Conservation (phyloP, 2,888 invertebrate species). For the Macroteleia sp. region DNA sequence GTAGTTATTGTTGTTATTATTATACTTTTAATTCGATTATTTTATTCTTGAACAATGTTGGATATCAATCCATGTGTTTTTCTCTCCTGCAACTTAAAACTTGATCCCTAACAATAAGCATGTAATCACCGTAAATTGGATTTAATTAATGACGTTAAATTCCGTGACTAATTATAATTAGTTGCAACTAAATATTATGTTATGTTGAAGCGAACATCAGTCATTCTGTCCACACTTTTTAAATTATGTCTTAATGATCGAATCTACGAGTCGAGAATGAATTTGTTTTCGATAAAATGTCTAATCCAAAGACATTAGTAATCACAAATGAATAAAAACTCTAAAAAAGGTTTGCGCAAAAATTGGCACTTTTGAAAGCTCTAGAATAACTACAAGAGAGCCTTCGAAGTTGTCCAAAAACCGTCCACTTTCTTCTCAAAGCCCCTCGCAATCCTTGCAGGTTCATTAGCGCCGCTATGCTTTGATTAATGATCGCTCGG, state of each 20-base stretch:
- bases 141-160: conserved; percentile 23
- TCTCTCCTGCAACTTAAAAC: no score
- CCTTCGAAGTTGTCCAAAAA: conserved; percentile 20
- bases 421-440: conserved; percentile 3
- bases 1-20: no score
- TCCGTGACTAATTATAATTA: conserved; percentile 45
- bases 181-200: conserved; percentile 35
- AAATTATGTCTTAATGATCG: conserved; percentile 20
- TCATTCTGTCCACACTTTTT: conserved; percentile 51
- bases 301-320: no score
- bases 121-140: conserved; percentile 19
- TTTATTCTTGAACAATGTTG: no score
- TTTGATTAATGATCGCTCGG: conserved; percentile 79
- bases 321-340: no score
- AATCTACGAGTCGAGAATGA: conserved; percentile 15
- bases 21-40: no score
- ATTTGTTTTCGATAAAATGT: conserved; percentile 3
- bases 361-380: no score
- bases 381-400: no score
- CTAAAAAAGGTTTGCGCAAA: no score
- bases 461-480: conserved; percentile 81
- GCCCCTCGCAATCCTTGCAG: conserved; percentile 70
- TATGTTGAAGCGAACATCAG: conserved; percentile 27
- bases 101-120: background rate
- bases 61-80: no score